Evolutionary conservation across 2,888 invertebrate species (phyloP), one percentile per base, ranked within the genome.

Genomic region (Omphaloscelis lunosa): DNA sequence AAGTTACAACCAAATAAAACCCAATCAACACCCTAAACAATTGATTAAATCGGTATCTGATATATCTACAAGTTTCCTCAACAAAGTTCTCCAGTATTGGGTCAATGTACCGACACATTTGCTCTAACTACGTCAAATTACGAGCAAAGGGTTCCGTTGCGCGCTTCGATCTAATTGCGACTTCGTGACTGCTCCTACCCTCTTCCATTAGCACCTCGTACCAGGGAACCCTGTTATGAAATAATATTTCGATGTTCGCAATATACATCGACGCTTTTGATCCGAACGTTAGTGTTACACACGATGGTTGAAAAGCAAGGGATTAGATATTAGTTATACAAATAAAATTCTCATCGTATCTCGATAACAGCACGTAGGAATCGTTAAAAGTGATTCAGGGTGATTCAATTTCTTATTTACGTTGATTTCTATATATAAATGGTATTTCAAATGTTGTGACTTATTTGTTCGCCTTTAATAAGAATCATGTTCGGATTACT

Each of bases 71-170:
- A 86, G 84, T 82, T 81, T 73, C 77, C 66, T 17, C 72, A 84
- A 85, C 86, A 85, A 85, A 88, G 85, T 90, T 90, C 77, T 78
- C 66, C 75, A 70, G 67, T 75, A 79, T 80, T 82, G 77, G 91
- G 92, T 93, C 93, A 91, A 89, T 90, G 91, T 89, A 90, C 92
- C 86, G 86, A 88, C 91, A 91, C 93, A 93, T 93, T 93, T 90
- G 90, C 92, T 90, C 92, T 95, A 95, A 95, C 95, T 94, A 93
- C 92, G 91, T 95, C 92, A 95, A 95, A 95, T 95, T 95, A 93
- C 92, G 92, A 89, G 91, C 89, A 94, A 95, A 95, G 95, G 95
- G 94, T 94, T 95, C 93, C 91, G 91, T 87, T 90, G 91, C 92
- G 91, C 92, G 90, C 90, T 91, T 91, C 93, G 93, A 93, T 95